A percentile compares a stretch with the other conserved stretches of the same genome.
These are phyloP conservation scores for Neodiprion lecontei DNA, from an alignment of 1,140 invertebrate genomes.

Conservation along the genomic window DNA sequence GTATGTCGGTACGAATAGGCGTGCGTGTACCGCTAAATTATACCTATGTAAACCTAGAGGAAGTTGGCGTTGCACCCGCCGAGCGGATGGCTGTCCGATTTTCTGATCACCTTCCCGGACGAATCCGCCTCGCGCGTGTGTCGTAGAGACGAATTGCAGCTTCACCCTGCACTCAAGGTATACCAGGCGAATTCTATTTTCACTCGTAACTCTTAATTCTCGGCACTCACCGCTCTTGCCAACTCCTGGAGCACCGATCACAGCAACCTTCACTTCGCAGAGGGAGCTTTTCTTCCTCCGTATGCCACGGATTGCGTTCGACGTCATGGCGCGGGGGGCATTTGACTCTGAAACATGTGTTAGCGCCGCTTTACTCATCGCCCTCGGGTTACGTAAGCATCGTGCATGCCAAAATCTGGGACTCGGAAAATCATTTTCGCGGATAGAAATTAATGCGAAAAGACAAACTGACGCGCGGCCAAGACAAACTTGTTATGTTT, in stretches of 20 bases:
- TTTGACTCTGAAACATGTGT: constrained; percentile 33
- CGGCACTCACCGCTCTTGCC: constrained; percentile 84
- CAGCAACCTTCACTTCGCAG: constrained; percentile 87
- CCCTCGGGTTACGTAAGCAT: too few species aligned
- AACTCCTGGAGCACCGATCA: constrained; percentile 83
- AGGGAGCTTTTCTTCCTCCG: constrained; percentile 87
- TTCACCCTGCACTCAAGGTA: too few species aligned
- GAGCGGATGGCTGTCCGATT: neutral
- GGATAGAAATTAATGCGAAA: too few species aligned
- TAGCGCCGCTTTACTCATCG: neutral
- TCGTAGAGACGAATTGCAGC: neutral
- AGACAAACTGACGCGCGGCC: too few species aligned
- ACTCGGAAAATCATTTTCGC: too few species aligned
- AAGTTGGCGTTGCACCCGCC: neutral
- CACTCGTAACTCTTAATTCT: neutral
- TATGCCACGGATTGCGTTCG: constrained; percentile 73
- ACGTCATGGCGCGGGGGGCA: constrained; percentile 58
- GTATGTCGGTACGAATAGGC: neutral
- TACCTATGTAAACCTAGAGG: too few species aligned
- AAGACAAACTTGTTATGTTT: too few species aligned
- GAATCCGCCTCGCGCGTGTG: neutral
- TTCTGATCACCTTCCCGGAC: neutral
- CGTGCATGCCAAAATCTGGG: too few species aligned
- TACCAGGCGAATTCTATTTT: neutral
- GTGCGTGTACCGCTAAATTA: too few species aligned